Base-by-base conservation (phyloP, 23 tunicate species). In the Ascidia mentula region DNA sequence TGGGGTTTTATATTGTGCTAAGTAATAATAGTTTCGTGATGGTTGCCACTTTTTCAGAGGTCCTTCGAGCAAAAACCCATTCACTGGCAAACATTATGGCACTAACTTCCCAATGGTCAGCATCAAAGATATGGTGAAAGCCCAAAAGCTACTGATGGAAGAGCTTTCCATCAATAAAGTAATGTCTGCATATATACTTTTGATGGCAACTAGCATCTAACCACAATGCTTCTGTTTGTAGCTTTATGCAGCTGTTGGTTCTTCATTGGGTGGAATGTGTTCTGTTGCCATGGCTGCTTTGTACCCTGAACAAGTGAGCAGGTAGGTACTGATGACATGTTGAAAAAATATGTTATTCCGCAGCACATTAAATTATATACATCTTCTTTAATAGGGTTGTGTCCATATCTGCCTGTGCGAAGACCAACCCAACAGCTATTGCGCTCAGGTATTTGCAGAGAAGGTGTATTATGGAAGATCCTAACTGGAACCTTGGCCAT, bases 211-310 rank as follows among this genome's bases (percentile, higher is more conserved):
- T 9, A 9, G 15, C 53, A 9, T 42, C 15, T 42, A 15, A n/a
- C n/a, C n/a, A n/a, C n/a, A n/a, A n/a, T n/a, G n/a, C n/a, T 53
- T 53, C 24, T 3, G 22, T 53, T 53, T 69, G 0, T 60, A 93
- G 98, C 72, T 93, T 1, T 87, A 93, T 77, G 98, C 98, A 34
- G 92, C 98, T n/a, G 93, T 93, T 75, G 98, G 98, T 9, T 85
- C 98, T n/a, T 88, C 93, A 20, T 75, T 93, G 6, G 98, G 98
- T 80, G 98, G 98, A 60, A 93, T 93, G 98, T 93, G 98, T 77
- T 93, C 98, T 53, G 80, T 93, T 46, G 80, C 98, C 34, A 89
- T 83, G 87, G 89, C 98, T 46, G 85, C 92, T 28, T 36, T 93
- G 37, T 88, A 93, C 72, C 98, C 98, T 17, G 76, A 80, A 6